A percentile compares a stretch with the other conserved stretches of the same genome.
Conservation (phyloP, 2,797 vertebrate species). For the Hephaestus fuliginosus region DNA sequence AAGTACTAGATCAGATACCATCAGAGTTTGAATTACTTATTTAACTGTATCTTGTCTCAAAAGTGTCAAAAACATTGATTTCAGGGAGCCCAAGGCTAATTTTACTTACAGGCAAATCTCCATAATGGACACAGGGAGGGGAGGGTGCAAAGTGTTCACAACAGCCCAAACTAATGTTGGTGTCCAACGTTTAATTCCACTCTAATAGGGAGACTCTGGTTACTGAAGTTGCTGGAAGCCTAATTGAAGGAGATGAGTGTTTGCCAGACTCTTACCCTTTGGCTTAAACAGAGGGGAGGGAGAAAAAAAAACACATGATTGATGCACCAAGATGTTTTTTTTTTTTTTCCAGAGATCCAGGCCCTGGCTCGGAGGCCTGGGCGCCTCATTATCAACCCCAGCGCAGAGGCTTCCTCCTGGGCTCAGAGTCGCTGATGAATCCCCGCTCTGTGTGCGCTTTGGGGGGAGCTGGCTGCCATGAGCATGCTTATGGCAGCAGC, state of each 20-base stretch:
- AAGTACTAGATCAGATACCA: no score
- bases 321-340: slow-evolving; percentile 12
- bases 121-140: no score
- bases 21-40: no score
- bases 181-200: slow-evolving; percentile 36
- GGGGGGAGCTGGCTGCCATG: slow-evolving; percentile 43
- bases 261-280: slow-evolving; percentile 26
- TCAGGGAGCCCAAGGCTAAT: no score
- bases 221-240: slow-evolving; percentile 37
- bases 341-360: neutral
- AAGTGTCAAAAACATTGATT: no score
- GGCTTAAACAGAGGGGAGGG: slow-evolving; percentile 7
- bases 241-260: slow-evolving; percentile 22
- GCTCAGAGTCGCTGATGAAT: slow-evolving; percentile 32
- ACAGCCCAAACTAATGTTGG: neutral
- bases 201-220: slow-evolving; percentile 34
- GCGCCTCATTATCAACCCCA: slow-evolving; percentile 51
- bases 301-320: slow-evolving; percentile 2
- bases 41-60: no score
- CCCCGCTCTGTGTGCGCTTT: slow-evolving; percentile 36
- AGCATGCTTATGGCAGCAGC: slow-evolving; percentile 48
- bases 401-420: slow-evolving; percentile 52
- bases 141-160: slow-evolving; percentile 12
- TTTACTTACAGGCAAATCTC: no score
- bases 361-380: slow-evolving; percentile 28